Evolutionary conservation across 2,113 vertebrate genomes (phyloP).

Genomic region (Nansenia antarctica): DNA sequence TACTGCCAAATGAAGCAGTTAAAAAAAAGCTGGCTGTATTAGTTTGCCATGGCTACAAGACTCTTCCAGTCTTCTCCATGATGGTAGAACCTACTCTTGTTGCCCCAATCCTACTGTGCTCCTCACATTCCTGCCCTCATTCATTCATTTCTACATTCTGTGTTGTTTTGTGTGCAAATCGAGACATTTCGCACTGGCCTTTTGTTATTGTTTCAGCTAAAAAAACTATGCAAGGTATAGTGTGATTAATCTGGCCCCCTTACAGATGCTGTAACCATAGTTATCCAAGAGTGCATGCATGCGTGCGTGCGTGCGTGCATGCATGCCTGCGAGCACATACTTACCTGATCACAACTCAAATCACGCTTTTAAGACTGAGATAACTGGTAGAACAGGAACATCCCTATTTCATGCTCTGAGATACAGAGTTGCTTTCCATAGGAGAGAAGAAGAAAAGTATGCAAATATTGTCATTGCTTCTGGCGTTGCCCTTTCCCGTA

Average conservation of each 20-base stretch:
- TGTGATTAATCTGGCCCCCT: neutral
- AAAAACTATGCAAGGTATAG: neutral
- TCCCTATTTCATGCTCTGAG: too few relatives aligned
- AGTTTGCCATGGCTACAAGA: conserved; percentile 39
- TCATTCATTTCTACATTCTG: conserved; percentile 39
- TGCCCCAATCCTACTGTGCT: neutral
- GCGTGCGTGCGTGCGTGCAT: too few relatives aligned
- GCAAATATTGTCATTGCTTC: too few relatives aligned
- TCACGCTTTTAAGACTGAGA: too few relatives aligned
- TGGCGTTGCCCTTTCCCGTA: too few relatives aligned
- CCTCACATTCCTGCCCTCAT: conserved; percentile 20
- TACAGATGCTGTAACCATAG: conserved; percentile 3
- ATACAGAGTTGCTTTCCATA: too few relatives aligned
- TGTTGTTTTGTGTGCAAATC: conserved; percentile 36
- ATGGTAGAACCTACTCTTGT: conserved; percentile 2
- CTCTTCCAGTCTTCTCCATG: conserved; percentile 11
- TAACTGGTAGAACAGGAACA: too few relatives aligned
- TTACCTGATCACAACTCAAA: too few relatives aligned
- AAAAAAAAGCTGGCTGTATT: conserved; percentile 42
- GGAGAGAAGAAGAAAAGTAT: too few relatives aligned
- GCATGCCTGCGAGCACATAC: too few relatives aligned
- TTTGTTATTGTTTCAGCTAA: too few relatives aligned
- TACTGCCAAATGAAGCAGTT: conserved; percentile 68
- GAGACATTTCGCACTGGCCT: conserved; percentile 14
- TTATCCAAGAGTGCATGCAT: neutral